Conservation (phyloP, 2,888 invertebrate genomes). For the Drosophila leonis region DNA sequence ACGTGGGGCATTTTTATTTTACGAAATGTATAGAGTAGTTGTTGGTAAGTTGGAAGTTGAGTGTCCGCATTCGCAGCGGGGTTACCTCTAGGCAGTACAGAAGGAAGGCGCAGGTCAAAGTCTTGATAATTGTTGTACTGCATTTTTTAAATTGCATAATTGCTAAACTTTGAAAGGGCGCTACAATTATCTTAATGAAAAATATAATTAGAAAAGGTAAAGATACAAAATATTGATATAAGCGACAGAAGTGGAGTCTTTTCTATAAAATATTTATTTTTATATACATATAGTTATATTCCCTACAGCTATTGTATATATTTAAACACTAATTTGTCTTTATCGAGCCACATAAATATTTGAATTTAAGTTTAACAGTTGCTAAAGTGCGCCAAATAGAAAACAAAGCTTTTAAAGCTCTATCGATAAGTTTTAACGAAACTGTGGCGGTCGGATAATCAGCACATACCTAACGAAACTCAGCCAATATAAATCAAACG, state of each 20-base stretch:
- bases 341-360: neutral
- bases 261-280: neutral
- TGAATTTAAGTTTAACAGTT: constrained; percentile 11
- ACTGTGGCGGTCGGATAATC: constrained; percentile 35
- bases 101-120: constrained; percentile 1
- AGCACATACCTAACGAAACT: constrained; percentile 5
- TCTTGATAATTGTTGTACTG: neutral
- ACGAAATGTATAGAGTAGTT: constrained; percentile 9
- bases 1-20: constrained; percentile 44
- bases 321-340: neutral
- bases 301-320: neutral
- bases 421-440: neutral
- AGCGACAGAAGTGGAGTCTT: neutral
- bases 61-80: constrained; percentile 11
- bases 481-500: neutral
- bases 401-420: neutral
- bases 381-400: neutral
- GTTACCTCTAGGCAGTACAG: neutral
- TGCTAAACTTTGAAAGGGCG: neutral
- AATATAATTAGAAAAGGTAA: neutral
- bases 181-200: neutral
- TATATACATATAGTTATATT: neutral
- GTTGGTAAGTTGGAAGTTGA: constrained; percentile 13
- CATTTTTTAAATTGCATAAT: constrained; percentile 8
- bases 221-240: neutral